Evolutionary conservation across 53 echinoderm and acorn worm genomes (phyloP).

Genomic region (Patiria pectinifera): DNA sequence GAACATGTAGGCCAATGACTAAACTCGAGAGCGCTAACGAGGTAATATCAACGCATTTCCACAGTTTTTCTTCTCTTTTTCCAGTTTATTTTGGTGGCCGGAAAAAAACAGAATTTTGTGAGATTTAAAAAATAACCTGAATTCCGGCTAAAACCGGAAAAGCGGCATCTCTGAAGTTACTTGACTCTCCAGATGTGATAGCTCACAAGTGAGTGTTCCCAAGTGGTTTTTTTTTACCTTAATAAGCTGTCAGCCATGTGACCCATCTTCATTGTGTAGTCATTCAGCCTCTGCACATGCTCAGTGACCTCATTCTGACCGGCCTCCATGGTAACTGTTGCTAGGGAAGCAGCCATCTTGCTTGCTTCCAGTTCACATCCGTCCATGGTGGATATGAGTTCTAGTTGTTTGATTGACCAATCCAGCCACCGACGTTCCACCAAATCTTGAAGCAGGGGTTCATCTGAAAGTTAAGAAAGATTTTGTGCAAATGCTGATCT

Average conservation of each 20-base stretch:
- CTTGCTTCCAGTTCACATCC: slow-evolving; percentile 50
- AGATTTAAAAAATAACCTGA: no score
- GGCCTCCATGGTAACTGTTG: slow-evolving; percentile 67
- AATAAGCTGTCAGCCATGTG: slow-evolving; percentile 58
- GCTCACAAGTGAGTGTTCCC: background rate
- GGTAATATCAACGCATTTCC: no score
- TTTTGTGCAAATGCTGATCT: no score
- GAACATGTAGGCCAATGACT: no score
- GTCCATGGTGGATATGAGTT: slow-evolving; percentile 63
- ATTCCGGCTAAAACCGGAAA: no score
- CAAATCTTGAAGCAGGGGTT: slow-evolving; percentile 52
- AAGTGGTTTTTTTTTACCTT: slow-evolving; percentile 9
- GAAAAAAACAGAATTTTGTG: no score
- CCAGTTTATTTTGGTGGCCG: no score
- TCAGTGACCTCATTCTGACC: slow-evolving; percentile 63
- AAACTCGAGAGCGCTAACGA: no score
- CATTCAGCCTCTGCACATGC: slow-evolving; percentile 67
- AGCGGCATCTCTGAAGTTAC: no score
- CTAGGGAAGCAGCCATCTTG: slow-evolving; percentile 38
- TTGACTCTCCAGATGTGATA: background rate
- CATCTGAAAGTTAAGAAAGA: slow-evolving; percentile 3
- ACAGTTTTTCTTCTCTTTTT: no score
- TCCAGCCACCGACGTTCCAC: slow-evolving; percentile 54
- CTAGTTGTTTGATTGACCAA: slow-evolving; percentile 70
- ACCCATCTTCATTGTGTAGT: slow-evolving; percentile 51